Base-by-base conservation (phyloP, 2,888 invertebrate genomes). In the Eulithis testata region DNA sequence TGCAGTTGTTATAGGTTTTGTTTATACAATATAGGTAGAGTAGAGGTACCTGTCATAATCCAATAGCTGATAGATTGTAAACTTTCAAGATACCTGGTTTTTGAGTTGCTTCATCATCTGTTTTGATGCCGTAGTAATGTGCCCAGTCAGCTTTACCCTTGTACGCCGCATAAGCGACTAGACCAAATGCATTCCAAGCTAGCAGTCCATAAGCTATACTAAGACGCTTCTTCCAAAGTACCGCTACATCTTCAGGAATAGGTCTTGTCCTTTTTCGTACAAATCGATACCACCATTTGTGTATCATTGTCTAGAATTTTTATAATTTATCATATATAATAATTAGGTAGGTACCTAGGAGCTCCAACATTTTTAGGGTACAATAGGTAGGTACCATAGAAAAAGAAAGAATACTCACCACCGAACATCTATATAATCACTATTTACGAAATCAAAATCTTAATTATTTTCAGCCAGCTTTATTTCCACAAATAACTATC, bases 171-270 rank as follows among this genome's bases (percentile, higher is more conserved):
- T 95, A 96, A 21, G 92, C 72, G 4, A 96, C 94, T 14, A 95
- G 75, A 9, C 96, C 96, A 79, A 96, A 95, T 0, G 95, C 95
- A 84, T 96, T 95, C 96, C 96, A 96, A 11, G 95, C 95, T 8
- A 95, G n/a, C 51, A 96, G 62, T 44, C 94, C 94, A 78, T 96
- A 96, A 0, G 84, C 89, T 66, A 96, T 68, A 69, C 96, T 94
- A 0, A 96, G 83, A 27, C 95, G 91, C 6, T 90, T 87, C 81
- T 95, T 95, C 95, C 95, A 95, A 8, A 90, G 51, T 2, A 85
- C 76, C 0, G 96, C 96, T 43, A 81, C 85, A 11, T 94, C 85
- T 66, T 76, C 87, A 14, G 88, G 86, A 63, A 93, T 92, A 12
- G 91, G 91, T 69, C 85, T 89, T 1, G 90, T 92, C 70, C 88